Percentiles rank a stretch among this genome's conserved stretches.
Evolutionary conservation across 64 coral and sea anemone genomes (phyloP).

Genomic region (Montipora cactus): DNA sequence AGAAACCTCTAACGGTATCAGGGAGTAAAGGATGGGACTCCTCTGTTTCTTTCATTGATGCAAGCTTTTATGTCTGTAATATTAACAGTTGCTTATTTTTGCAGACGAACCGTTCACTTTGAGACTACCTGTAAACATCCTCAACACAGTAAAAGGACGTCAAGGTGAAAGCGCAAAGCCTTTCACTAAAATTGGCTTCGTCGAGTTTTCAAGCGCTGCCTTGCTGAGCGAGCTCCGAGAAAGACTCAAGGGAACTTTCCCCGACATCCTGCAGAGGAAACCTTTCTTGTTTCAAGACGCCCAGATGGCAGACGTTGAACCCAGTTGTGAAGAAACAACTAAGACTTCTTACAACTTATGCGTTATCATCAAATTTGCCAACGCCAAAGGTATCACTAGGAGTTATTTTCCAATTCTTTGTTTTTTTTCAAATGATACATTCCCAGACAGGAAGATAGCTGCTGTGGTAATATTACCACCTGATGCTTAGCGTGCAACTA

Average conservation of each 20-base stretch:
- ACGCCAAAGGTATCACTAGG: slow-evolving; percentile 36
- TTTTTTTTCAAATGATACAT: too few relatives aligned
- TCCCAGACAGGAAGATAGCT: too few relatives aligned
- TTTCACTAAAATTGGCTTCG: slow-evolving; percentile 75
- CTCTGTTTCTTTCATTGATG: too few relatives aligned
- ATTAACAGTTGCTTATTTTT: neutral
- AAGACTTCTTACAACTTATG: slow-evolving; percentile 53
- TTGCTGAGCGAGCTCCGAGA: slow-evolving; percentile 31
- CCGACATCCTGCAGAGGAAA: slow-evolving; percentile 6
- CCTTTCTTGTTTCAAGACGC: slow-evolving; percentile 66
- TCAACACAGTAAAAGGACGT: slow-evolving; percentile 16
- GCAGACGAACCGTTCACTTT: slow-evolving; percentile 70
- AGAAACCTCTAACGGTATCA: too few relatives aligned
- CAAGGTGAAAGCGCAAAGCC: slow-evolving; percentile 1
- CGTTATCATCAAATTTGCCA: slow-evolving; percentile 62
- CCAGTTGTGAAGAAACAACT: slow-evolving; percentile 20
- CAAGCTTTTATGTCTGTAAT: neutral
- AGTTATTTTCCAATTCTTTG: too few relatives aligned
- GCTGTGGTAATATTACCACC: too few relatives aligned
- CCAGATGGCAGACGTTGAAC: slow-evolving; percentile 66
- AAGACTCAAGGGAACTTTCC: slow-evolving; percentile 30
- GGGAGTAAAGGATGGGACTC: too few relatives aligned
- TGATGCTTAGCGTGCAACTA: too few relatives aligned
- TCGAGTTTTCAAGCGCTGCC: slow-evolving; percentile 60
- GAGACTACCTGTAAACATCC: slow-evolving; percentile 73